Evolutionary conservation across 2,113 vertebrate species (phyloP), one percentile per base, ranked within the genome.

Genomic region (Saccopteryx leptura): DNA sequence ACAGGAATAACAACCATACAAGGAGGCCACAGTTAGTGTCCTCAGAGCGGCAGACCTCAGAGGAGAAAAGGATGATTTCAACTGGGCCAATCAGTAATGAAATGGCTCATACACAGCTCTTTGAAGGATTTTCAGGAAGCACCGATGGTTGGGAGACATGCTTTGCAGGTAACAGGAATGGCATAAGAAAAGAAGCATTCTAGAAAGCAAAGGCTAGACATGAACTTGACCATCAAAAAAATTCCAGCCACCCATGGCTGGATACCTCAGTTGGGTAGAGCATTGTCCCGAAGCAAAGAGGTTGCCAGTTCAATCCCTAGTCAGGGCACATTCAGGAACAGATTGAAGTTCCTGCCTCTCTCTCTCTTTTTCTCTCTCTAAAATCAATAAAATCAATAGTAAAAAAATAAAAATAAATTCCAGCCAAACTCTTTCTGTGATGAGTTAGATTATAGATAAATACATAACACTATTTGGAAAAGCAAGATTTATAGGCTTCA

Each of bases 171-270:
- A 23, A 79, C 23, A 80, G 33, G 18, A 95, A 91, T 71, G n/a
- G 39, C 11, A 56, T 39, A n/a, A 76, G 31, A 91, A 80, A 94
- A 82, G 83, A 74, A 84, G 60, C 24, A 68, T 79, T 39, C 75
- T 81, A 60, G 33, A 87, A 92, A 87, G 13, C 69, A 93, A 79
- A 91, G 33, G 9, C 13, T 90, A 50, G 50, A 71, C 21, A 81
- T 31, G 69, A 92, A 56, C 6, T 60, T 92, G 56, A 63, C 50
- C 50, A 68, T 23, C 86, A 85, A 91, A 92, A 95, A 50, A 93
- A 28, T 39, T 39, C 39, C 39, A 39, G 39, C 39, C 39, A 39
- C 39, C 39, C 39, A 3, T 39, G 39, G 39, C 39, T 39, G 39
- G 39, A 39, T 39, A 39, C 39, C 39, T 39, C 39, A 39, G 39